A percentile compares a stretch with the other conserved stretches of the same genome.
Conservation (phyloP, 2,888 invertebrate genomes). For the Linnaemya tessellans region DNA sequence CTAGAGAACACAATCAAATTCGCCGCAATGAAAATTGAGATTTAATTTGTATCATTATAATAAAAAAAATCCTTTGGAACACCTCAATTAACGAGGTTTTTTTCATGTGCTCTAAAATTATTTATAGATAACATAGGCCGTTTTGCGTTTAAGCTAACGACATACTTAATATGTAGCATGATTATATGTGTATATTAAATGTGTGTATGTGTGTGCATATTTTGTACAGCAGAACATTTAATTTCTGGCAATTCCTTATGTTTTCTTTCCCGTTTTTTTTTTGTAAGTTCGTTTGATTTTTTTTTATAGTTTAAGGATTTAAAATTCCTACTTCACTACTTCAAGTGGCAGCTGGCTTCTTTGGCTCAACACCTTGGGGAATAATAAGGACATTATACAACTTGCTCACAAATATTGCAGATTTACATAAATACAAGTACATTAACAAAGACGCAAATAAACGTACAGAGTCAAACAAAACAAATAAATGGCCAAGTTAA, state of each 20-base stretch:
- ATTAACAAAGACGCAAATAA: slow-evolving; percentile 19
- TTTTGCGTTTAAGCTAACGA: too few species aligned
- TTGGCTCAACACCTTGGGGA: slow-evolving; percentile 71
- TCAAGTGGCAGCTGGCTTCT: slow-evolving; percentile 65
- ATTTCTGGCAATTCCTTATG: slow-evolving; percentile 60
- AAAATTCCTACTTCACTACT: slow-evolving; percentile 60
- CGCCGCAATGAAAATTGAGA: too few species aligned
- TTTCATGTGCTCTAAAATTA: too few species aligned
- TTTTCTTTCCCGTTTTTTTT: slow-evolving; percentile 29
- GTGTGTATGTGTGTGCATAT: too few species aligned
- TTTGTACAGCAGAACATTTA: slow-evolving; percentile 51
- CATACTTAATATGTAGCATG: too few species aligned
- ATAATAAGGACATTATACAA: slow-evolving; percentile 60
- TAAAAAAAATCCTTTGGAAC: too few species aligned
- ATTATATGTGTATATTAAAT: too few species aligned
- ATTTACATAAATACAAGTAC: slow-evolving; percentile 24
- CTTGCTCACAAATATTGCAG: slow-evolving; percentile 14
- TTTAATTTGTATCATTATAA: too few species aligned
- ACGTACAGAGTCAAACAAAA: slow-evolving; percentile 29
- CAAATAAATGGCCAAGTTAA: slow-evolving; percentile 71
- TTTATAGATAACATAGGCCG: too few species aligned
- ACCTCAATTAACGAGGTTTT: too few species aligned
- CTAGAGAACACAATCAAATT: too few species aligned
- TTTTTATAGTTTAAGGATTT: slow-evolving; percentile 61
- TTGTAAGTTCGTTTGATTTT: not conserved